Conservation (phyloP, 2,113 vertebrate genomes). For the Etia nguti region DNA sequence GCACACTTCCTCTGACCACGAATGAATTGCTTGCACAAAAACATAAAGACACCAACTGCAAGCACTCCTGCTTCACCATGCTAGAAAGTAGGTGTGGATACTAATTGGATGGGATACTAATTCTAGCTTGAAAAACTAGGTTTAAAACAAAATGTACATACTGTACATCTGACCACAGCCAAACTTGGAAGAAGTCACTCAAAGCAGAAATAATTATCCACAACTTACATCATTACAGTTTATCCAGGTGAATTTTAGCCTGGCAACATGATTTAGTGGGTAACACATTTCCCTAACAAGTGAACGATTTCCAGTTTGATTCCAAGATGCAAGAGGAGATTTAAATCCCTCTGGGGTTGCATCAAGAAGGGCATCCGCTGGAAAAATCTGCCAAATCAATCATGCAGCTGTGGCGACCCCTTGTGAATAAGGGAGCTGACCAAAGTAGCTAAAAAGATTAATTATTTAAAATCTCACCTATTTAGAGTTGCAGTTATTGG, state of each 20-base stretch:
- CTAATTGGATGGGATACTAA: background rate
- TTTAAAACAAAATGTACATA: background rate
- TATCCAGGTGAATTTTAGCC: background rate
- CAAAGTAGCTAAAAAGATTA: background rate
- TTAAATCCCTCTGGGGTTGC: rapidly evolving
- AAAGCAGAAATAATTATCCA: background rate
- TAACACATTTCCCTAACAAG: background rate
- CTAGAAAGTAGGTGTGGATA: background rate
- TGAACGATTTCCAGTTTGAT: background rate
- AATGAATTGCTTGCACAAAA: background rate
- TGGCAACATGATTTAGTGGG: background rate
- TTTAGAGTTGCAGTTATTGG: background rate
- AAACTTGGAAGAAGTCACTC: background rate
- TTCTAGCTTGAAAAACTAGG: background rate
- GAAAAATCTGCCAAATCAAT: background rate
- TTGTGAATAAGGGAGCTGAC: background rate
- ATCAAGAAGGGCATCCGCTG: background rate
- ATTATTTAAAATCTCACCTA: background rate
- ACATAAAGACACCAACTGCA: background rate
- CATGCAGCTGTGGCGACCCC: background rate
- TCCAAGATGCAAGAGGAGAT: background rate
- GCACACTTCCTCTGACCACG: slow-evolving; percentile 41
- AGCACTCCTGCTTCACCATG: slow-evolving; percentile 10
- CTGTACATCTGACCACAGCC: background rate
- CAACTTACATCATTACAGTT: background rate